Evolutionary conservation across 2,888 invertebrate species (phyloP).

Genomic region (Drosophila greeni): DNA sequence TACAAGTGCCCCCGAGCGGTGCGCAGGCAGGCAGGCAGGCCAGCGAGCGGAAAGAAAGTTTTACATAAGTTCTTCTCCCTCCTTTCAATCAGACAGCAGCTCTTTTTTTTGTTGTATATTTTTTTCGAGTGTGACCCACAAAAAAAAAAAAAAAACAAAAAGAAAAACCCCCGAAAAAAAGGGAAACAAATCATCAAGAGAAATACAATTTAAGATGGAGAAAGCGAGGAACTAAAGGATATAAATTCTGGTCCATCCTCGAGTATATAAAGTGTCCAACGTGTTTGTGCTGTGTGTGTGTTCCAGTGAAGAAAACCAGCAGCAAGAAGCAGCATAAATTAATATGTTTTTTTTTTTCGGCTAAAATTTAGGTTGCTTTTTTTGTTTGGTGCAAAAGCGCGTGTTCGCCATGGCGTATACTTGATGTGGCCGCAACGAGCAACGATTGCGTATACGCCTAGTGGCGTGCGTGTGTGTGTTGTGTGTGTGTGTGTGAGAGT

Average conservation of each 20-base stretch:
- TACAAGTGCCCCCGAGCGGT: conserved; percentile 39
- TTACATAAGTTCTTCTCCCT: conserved; percentile 65
- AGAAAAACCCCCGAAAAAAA: conserved; percentile 4
- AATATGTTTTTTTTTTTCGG: conserved; percentile 11
- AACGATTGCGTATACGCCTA: conserved; percentile 70
- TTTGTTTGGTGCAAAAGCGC: conserved; percentile 55
- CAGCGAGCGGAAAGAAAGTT: conserved; percentile 46
- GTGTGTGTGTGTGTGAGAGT: conserved; percentile 13
- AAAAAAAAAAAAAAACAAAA: conserved; percentile 25
- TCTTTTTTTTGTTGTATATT: conserved; percentile 39
- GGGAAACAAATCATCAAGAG: background rate
- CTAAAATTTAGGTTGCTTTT: conserved; percentile 20
- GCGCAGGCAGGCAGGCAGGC: conserved; percentile 54
- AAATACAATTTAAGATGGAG: conserved; percentile 26
- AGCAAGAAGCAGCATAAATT: conserved; percentile 9
- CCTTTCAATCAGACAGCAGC: conserved; percentile 32
- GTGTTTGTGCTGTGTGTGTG: conserved; percentile 5
- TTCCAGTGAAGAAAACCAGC: background rate
- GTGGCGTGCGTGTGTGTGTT: conserved; percentile 21
- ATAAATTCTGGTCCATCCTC: conserved; percentile 1
- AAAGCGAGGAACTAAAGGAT: background rate
- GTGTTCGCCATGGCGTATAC: conserved; percentile 64
- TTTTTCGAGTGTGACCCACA: conserved; percentile 55
- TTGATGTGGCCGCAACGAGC: conserved; percentile 51
- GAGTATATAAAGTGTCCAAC: conserved; percentile 4